A percentile compares a stretch with the other conserved stretches of the same genome.
These are phyloP conservation scores for Plebejus melissa DNA, from an alignment of 2,888 invertebrate genomes.

Conservation along the genomic window DNA sequence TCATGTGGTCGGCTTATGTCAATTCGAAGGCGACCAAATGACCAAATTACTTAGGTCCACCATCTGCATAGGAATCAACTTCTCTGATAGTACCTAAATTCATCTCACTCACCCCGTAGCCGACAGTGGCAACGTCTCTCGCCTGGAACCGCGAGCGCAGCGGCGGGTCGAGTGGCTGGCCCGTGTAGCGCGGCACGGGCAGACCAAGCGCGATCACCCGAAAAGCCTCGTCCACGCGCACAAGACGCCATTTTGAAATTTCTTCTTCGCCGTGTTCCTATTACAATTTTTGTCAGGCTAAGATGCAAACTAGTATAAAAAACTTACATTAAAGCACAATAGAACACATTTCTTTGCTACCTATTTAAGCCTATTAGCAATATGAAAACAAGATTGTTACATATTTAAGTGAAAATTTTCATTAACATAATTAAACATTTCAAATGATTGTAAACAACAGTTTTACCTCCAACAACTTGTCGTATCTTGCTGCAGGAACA, in stretches of 20 bases:
- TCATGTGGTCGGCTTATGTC: no score
- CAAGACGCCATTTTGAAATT: slow-evolving; percentile 91
- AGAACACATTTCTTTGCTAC: no score
- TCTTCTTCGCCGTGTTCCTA: slow-evolving; percentile 89
- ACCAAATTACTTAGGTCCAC: no score
- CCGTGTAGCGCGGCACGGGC: slow-evolving; percentile 92
- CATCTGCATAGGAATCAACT: no score
- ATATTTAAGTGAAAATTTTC: no score
- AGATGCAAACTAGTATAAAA: no score
- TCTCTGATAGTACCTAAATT: no score
- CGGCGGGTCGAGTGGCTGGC: slow-evolving; percentile 97
- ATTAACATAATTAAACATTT: no score
- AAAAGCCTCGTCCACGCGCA: slow-evolving; percentile 95
- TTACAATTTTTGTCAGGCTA: background rate
- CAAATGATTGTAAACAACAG: background rate
- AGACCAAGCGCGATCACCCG: slow-evolving; percentile 95
- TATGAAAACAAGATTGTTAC: no score
- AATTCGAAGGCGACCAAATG: no score
- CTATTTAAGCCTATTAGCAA: no score
- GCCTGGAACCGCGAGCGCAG: slow-evolving; percentile 96
- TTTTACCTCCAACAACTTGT: slow-evolving; percentile 88
- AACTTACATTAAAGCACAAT: no score
- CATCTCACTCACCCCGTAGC: slow-evolving; percentile 80
- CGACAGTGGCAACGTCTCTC: slow-evolving; percentile 84
- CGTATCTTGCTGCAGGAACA: slow-evolving; percentile 92